Percentiles rank a stretch among this genome's conserved stretches.
Conservation (phyloP, 2,888 invertebrate genomes). For the Hydrotaea cyrtoneurina region DNA sequence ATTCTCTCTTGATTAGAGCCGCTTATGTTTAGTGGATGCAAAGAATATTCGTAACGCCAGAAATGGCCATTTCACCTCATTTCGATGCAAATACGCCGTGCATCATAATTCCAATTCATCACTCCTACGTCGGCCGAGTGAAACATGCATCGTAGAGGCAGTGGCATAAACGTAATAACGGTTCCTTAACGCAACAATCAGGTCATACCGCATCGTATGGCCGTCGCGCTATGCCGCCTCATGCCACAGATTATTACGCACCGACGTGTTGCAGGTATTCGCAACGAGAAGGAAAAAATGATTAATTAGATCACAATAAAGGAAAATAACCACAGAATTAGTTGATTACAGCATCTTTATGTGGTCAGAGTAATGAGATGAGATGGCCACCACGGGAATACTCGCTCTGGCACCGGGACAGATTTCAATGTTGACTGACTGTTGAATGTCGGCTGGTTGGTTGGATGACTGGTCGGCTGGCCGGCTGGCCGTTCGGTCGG, state of each 20-base stretch:
- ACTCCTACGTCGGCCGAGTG: background rate
- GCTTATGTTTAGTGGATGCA: background rate
- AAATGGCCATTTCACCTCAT: background rate
- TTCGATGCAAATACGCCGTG: background rate
- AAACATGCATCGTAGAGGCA: too few species aligned
- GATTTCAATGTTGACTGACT: conserved; percentile 29
- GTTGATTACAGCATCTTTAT: conserved; percentile 65
- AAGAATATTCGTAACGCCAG: background rate
- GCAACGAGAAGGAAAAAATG: conserved; percentile 22
- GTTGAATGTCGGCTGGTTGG: conserved; percentile 51
- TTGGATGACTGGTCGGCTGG: background rate
- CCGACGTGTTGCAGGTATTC: background rate
- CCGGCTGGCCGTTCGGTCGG: conserved; percentile 34
- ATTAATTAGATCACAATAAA: conserved; percentile 66
- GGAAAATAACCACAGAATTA: conserved; percentile 43
- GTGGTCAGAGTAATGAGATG: conserved; percentile 58
- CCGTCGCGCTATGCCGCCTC: background rate
- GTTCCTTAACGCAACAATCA: conserved; percentile 43
- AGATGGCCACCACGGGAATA: conserved; percentile 42
- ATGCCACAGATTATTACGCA: background rate
- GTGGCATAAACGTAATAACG: conserved; percentile 4
- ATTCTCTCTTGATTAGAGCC: background rate
- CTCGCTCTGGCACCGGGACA: background rate
- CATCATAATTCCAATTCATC: background rate
- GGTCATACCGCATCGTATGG: conserved; percentile 61